Evolutionary conservation across 2,888 invertebrate species (phyloP).

Genomic region (Caenorhabditis panamensis): DNA sequence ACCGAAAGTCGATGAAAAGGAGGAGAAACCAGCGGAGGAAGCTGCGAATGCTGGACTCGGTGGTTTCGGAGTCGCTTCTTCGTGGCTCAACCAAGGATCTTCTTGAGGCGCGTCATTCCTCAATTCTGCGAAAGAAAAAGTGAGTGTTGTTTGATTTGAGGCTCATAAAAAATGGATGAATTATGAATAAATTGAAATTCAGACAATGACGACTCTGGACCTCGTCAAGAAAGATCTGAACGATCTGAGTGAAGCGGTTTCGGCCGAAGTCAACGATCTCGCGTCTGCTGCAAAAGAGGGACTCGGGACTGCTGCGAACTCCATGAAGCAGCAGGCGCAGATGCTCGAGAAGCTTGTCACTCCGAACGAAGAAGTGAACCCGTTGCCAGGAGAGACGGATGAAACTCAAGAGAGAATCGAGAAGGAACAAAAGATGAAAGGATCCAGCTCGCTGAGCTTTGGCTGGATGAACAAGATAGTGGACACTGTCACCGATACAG

Average conservation of each 20-base stretch:
- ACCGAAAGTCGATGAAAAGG: slow-evolving; percentile 33
- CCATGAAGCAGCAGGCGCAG: slow-evolving; percentile 77
- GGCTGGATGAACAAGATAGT: slow-evolving; percentile 74
- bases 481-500: slow-evolving; percentile 69
- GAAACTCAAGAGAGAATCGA: slow-evolving; percentile 10
- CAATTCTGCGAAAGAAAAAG: slow-evolving; percentile 76
- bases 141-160: no score
- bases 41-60: slow-evolving; percentile 31
- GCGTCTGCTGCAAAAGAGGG: slow-evolving; percentile 70
- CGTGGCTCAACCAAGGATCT: slow-evolving; percentile 66
- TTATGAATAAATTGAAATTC: no score
- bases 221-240: slow-evolving; percentile 79
- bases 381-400: slow-evolving; percentile 36
- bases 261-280: slow-evolving; percentile 74
- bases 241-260: slow-evolving; percentile 78
- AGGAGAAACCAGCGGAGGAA: slow-evolving; percentile 19
- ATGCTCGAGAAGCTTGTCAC: slow-evolving; percentile 76
- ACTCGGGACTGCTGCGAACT: slow-evolving; percentile 63
- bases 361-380: slow-evolving; percentile 66
- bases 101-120: slow-evolving; percentile 75
- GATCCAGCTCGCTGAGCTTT: slow-evolving; percentile 55
- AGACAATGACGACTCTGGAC: slow-evolving; percentile 79
- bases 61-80: slow-evolving; percentile 50
- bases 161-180: no score
- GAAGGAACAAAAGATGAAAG: slow-evolving; percentile 23